phyloP scores from a whole-genome alignment of 2,888 invertebrate genomes.

The Sphecodes monilicornis region DNA sequence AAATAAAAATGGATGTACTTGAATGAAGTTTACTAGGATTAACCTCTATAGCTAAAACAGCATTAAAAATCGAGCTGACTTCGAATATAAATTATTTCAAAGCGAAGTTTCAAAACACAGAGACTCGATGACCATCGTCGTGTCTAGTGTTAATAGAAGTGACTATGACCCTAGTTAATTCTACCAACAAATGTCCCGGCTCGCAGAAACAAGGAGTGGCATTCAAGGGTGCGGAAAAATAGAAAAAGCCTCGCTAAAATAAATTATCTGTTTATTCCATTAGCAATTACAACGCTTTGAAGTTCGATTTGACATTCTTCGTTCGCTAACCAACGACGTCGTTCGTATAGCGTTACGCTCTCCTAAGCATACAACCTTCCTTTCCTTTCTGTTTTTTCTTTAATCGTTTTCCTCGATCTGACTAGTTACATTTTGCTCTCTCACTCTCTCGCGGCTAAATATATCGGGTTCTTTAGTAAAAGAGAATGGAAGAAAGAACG shows the following conservation, averaged over 20 bases:
- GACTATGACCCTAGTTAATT: conserved; percentile 1
- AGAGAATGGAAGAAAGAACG: conserved; percentile 11
- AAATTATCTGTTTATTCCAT: conserved; percentile 79
- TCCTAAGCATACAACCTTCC: conserved; percentile 51
- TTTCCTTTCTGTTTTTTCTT: conserved; percentile 12
- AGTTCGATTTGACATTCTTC: conserved; percentile 69
- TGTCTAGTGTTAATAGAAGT: conserved; percentile 12
- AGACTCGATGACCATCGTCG: neutral
- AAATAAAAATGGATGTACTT: neutral
- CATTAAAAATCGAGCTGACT: neutral
- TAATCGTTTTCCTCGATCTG: conserved; percentile 25
- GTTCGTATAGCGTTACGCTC: conserved; percentile 63
- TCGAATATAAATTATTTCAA: neutral
- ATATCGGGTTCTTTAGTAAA: conserved; percentile 14
- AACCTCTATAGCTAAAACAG: neutral
- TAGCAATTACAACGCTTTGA: conserved; percentile 78
- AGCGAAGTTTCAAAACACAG: neutral
- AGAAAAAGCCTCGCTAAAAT: conserved; percentile 78
- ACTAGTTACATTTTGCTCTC: conserved; percentile 59
- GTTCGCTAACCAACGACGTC: conserved; percentile 66
- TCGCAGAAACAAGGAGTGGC: conserved; percentile 68
- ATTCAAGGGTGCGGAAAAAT: conserved; percentile 74
- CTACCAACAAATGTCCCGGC: conserved; percentile 1
- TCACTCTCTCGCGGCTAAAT: conserved; percentile 18
- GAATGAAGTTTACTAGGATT: neutral